Base-by-base conservation (phyloP, 2,113 vertebrate genomes). In the Psilopsiagon aymara region DNA sequence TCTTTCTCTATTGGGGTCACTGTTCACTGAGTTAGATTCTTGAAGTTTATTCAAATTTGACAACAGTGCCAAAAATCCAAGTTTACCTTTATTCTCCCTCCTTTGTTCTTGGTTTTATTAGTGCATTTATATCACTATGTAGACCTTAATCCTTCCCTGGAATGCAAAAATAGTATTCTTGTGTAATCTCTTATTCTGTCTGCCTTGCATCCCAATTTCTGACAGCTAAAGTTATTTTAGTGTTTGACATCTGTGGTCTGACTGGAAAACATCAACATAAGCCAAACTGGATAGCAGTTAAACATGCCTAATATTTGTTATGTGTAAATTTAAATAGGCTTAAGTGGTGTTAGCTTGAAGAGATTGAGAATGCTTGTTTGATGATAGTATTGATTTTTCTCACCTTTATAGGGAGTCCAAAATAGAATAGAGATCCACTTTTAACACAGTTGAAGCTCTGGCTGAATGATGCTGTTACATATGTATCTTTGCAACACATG, bases 11-110 rank as follows among this genome's bases (percentile, higher is more conserved):
- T 74, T 95, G 93, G 71, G 84, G 76, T 98, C 95, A 95, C 78
- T 96, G 73, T 88, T 84, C 88, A 89, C 94, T 97, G 95, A 83
- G 92, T 95, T 94, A 94, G 86, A 96, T 96, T 94, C 91, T 96
- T 77, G 95, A 97, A 95, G 49, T 96, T 95, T 96, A 95, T 97
- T 86, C 90, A 97, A 89, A 97, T 97, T 93, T 96, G 97, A 94
- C 59, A 97, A 73, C 81, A 78, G 64, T 89, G 82, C 88, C 93
- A 95, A 97, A 98, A 97, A 90, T 89, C 44, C 86, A 96, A 81
- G 81, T 92, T 96, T 86, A 71, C 79, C 83, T 97, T 97, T 97
- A 86, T 97, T 96, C 77, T 94, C 67, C 35, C 33, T 91, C 46
- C 77, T 95, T 95, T 97, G 62, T 96, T 97, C 90, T 89, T 95